Evolutionary conservation across 1,140 invertebrate species (phyloP).

Genomic region (Mesaphorura yosii): DNA sequence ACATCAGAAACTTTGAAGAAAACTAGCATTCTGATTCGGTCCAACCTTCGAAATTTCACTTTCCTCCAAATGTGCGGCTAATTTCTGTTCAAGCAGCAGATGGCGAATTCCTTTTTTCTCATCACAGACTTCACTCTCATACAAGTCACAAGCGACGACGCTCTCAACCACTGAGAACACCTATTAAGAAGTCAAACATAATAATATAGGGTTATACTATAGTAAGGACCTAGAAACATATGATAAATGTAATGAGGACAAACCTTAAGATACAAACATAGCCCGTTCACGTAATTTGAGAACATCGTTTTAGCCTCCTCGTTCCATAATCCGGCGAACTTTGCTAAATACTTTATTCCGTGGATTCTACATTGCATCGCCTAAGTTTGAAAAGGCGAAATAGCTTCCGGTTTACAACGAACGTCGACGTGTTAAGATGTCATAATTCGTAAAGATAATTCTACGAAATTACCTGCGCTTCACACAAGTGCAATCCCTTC

Average conservation of each 20-base stretch:
- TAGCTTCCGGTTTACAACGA: background rate
- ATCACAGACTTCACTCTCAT: constrained; percentile 10
- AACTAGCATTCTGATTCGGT: background rate
- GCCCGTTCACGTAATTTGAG: background rate
- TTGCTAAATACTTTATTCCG: constrained; percentile 50
- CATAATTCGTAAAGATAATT: too few species aligned
- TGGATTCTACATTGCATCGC: constrained; percentile 59
- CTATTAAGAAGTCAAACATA: constrained; percentile 10
- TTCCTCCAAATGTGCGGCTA: constrained; percentile 37
- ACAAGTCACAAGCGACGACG: constrained; percentile 53
- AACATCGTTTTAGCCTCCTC: background rate
- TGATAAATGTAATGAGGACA: too few species aligned
- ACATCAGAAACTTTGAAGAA: background rate
- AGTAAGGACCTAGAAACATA: too few species aligned
- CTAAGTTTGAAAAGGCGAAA: constrained; percentile 39
- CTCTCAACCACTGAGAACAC: constrained; percentile 52
- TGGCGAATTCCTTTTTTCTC: background rate
- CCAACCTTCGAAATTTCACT: background rate
- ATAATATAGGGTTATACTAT: background rate
- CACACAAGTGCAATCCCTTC: background rate
- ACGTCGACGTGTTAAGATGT: background rate
- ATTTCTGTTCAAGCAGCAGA: constrained; percentile 45
- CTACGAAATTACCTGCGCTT: too few species aligned
- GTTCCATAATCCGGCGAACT: constrained; percentile 37
- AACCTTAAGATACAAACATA: background rate